Evolutionary conservation across 1,140 invertebrate genomes (phyloP).

Genomic region (Magallana gigas): DNA sequence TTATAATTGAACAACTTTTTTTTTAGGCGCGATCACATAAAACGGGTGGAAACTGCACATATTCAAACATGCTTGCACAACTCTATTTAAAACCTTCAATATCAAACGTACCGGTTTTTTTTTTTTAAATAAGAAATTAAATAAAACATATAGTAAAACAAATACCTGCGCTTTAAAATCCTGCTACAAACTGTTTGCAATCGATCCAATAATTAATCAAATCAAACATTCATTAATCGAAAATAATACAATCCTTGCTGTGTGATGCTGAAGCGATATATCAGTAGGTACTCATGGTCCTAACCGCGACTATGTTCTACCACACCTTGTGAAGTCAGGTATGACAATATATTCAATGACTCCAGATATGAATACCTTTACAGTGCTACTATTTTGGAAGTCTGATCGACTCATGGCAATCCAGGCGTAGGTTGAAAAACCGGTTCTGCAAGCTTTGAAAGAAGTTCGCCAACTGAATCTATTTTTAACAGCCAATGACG

Average conservation of each 20-base stretch:
- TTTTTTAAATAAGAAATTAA: background rate
- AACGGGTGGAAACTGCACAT: background rate
- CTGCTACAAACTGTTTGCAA: background rate
- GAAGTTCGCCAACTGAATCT: conserved; percentile 29
- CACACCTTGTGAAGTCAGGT: conserved; percentile 39
- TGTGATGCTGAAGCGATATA: background rate
- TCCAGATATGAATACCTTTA: conserved; percentile 43
- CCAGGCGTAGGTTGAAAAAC: conserved; percentile 43
- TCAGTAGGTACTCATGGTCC: conserved; percentile 33
- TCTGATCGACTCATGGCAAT: conserved; percentile 40
- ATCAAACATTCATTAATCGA: background rate
- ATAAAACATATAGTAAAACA: conserved; percentile 23
- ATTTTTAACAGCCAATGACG: conserved; percentile 41
- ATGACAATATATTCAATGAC: conserved; percentile 25
- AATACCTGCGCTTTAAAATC: conserved; percentile 7
- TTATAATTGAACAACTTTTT: too few species aligned
- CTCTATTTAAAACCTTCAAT: background rate
- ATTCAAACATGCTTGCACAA: conserved; percentile 25
- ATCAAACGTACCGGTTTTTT: background rate
- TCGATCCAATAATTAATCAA: conserved; percentile 17
- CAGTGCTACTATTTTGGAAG: conserved; percentile 37
- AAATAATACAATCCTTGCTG: background rate
- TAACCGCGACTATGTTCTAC: conserved; percentile 33
- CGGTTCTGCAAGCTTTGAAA: conserved; percentile 48
- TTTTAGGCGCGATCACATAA: background rate